Conservation (phyloP, 2,113 vertebrate genomes). For the Cottus gobio region DNA sequence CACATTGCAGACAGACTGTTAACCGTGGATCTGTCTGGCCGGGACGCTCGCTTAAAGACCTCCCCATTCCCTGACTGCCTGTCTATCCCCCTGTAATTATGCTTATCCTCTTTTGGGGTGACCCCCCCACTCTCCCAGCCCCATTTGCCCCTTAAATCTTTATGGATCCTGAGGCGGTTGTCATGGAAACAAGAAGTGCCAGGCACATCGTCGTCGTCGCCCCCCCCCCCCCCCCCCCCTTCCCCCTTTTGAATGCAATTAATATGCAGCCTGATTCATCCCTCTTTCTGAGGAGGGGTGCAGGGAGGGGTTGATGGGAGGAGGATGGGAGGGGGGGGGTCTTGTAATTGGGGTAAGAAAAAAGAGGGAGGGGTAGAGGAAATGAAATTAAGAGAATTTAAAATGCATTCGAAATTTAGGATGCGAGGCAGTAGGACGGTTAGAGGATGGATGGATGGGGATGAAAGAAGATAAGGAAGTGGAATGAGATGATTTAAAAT, state of each 20-base stretch:
- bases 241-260: slow-evolving; percentile 73
- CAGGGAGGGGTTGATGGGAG: slow-evolving; percentile 16
- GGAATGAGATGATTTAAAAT: slow-evolving; percentile 49
- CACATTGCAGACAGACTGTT: slow-evolving; percentile 17
- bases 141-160: slow-evolving; percentile 80
- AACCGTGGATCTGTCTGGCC: slow-evolving; percentile 36
- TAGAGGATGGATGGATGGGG: slow-evolving; percentile 34
- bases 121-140: slow-evolving; percentile 59
- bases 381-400: slow-evolving; percentile 58
- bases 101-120: slow-evolving; percentile 78
- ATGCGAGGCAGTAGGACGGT: slow-evolving; percentile 24
- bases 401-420: slow-evolving; percentile 48
- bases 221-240: not conserved
- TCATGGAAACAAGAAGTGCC: slow-evolving; percentile 82
- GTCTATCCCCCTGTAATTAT: slow-evolving; percentile 76
- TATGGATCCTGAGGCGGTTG: slow-evolving; percentile 77
- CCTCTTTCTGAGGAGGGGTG: slow-evolving; percentile 61
- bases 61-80: slow-evolving; percentile 57
- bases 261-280: slow-evolving; percentile 79
- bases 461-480: slow-evolving; percentile 52
- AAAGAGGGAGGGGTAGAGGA: slow-evolving; percentile 24
- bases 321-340: not conserved
- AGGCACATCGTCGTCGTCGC: slow-evolving; percentile 71
- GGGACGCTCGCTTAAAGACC: slow-evolving; percentile 62
- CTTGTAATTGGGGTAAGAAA: slow-evolving; percentile 53